Conservation (phyloP, 2,888 invertebrate species). For the Callimorpha dominula region DNA sequence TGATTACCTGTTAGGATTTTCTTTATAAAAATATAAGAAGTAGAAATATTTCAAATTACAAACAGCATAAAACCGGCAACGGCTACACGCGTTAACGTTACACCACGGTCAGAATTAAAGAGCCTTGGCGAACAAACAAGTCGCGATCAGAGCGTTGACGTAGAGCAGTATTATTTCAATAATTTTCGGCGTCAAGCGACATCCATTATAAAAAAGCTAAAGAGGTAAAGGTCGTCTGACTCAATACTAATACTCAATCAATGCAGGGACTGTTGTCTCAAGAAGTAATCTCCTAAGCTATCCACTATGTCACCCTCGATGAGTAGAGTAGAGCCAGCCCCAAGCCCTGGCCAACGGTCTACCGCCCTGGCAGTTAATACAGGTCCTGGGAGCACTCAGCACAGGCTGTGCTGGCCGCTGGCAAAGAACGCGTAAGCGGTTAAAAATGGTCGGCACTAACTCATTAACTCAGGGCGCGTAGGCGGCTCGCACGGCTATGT, state of each 20-base stretch:
- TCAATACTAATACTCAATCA: slow-evolving; percentile 19
- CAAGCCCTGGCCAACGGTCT: slow-evolving; percentile 2
- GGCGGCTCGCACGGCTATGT: not conserved
- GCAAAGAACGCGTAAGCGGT: not conserved
- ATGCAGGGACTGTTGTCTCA: slow-evolving; percentile 26
- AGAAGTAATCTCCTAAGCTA: slow-evolving; percentile 42
- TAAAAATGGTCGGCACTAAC: not conserved
- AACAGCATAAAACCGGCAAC: slow-evolving; percentile 41
- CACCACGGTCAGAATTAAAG: not conserved
- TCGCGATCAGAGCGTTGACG: slow-evolving; percentile 10
- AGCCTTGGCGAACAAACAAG: not conserved
- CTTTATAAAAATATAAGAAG: slow-evolving; percentile 49
- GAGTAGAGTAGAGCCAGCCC: slow-evolving; percentile 8
- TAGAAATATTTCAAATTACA: slow-evolving; percentile 47
- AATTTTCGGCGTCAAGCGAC: slow-evolving; percentile 9
- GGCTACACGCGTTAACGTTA: slow-evolving; percentile 17
- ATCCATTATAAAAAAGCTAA: slow-evolving; percentile 28
- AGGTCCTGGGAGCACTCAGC: not conserved
- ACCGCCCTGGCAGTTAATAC: not conserved
- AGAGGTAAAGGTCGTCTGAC: slow-evolving; percentile 26
- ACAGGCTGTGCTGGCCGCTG: not conserved
- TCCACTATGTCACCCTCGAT: slow-evolving; percentile 16
- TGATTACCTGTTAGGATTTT: slow-evolving; percentile 71
- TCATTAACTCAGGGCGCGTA: not conserved
- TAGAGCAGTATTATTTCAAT: slow-evolving; percentile 5